These are phyloP conservation scores for Schizaphis graminum DNA, from an alignment of 2,888 invertebrate species.

Conservation along the genomic window DNA sequence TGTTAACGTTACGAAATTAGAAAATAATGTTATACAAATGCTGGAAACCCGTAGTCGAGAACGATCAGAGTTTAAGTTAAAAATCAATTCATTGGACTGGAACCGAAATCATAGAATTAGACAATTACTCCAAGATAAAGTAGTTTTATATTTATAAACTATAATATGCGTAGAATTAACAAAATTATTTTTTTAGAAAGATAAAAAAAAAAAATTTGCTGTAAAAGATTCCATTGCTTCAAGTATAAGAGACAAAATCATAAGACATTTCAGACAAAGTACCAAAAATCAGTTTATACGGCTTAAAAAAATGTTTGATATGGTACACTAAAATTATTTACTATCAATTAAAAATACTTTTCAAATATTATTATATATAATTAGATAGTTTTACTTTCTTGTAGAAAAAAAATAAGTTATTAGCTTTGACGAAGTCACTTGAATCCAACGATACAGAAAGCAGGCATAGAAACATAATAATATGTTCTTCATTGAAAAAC, in stretches of 20 bases:
- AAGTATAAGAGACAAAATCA: conserved; percentile 8
- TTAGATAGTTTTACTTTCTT: not conserved
- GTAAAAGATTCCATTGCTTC: not conserved
- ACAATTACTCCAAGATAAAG: conserved; percentile 26
- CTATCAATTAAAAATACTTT: not conserved
- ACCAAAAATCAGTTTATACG: conserved; percentile 28
- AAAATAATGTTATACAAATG: conserved; percentile 4
- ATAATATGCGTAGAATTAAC: not conserved
- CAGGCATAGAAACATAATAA: not conserved
- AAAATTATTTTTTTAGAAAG: conserved; percentile 46
- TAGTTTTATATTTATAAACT: not conserved
- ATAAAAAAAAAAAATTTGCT: conserved; percentile 17
- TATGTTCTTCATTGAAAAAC: conserved; percentile 27
- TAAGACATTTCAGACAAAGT: conserved; percentile 13
- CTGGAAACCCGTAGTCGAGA: conserved; percentile 21
- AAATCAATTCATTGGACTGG: conserved; percentile 48
- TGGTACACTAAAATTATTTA: not conserved
- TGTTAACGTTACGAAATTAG: not conserved
- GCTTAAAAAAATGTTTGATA: not conserved
- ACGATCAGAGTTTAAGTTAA: conserved; percentile 34
- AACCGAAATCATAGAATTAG: conserved; percentile 39
- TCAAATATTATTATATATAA: not conserved
- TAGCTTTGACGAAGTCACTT: not conserved
- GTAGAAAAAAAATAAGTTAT: not conserved
- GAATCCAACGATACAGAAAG: not conserved